Evolutionary conservation across 2,888 invertebrate genomes (phyloP), one percentile per base, ranked within the genome.

Genomic region (Zhuqinia jingwanae): DNA sequence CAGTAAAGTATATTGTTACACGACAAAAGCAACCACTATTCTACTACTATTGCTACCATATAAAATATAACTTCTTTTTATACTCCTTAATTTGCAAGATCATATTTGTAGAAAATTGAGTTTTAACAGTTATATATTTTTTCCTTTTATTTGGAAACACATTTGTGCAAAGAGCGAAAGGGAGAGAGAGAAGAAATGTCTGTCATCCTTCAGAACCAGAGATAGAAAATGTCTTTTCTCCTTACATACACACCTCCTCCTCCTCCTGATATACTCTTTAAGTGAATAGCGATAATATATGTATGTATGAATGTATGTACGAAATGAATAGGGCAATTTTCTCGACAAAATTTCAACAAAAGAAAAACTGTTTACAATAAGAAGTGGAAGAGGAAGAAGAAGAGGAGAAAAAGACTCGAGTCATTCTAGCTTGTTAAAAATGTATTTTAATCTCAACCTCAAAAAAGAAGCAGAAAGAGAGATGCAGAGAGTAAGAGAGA

Each of bases 201-300:
- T 80, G 85, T 85, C 85, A 85, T 80, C 85, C 68, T 85, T 85
- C 85, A 85, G 56, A 85, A 80, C 25, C 85, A 85, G 85, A 85
- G 30, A 78, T 70, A 79, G 85, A 85, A 85, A 85, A 85, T 85
- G 85, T 85, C 85, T 73, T 79, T 85, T 70, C 84, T 65, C 58
- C 56, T 73, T n/a, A n/a, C n/a, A n/a, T n/a, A n/a, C n/a, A n/a
- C n/a, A n/a, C 25, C 45, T 50, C 42, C 25, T 27, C 13, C 30
- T 65, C 45, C 42, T 15, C 70, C 42, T 70, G 25, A 15, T 17
- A 42, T 47, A 30, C 65, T 20, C 20, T 80, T 70, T 58, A 56
- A 70, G 68, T 50, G 50, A 73, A 73, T 73, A 45, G 47, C 17
- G 20, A 10, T 13, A n/a, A n/a, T n/a, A n/a, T n/a, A n/a, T n/a